Evolutionary conservation across 2,113 vertebrate species (phyloP), one percentile per base, ranked within the genome.

Genomic region (Rhabdornis inornatus): DNA sequence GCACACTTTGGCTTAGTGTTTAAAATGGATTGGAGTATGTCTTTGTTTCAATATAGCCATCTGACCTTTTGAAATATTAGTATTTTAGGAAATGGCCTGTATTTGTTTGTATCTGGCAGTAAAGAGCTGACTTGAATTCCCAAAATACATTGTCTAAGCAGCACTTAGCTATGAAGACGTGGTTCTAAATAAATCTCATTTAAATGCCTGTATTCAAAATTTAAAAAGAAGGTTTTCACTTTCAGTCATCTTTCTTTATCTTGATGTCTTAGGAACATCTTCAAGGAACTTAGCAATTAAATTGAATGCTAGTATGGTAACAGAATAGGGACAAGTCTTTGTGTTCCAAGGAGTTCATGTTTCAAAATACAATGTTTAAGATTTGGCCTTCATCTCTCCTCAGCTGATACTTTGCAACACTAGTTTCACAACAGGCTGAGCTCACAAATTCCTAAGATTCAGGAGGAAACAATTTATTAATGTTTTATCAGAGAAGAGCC

Each of bases 61-160:
- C 74, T 97, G 94, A 96, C 83, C 81, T 95, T 95, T 92, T 59
- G 79, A 91, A 92, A 89, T 88, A 90, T 35, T 83, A 72, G 28
- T 94, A 90, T 96, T 97, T 97, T 95, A 95, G 72, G 94, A 90
- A 83, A 63, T 55, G 57, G 30, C 52, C 69, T 7, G 13, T 70
- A 75, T 82, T 94, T 90, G 33, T 84, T 83, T 3, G 7, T 59
- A 25, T 56, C 40, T 89, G 68, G 83, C 76, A 72, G 57, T 64
- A 64, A 91, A 59, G 61, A 82, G 81, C 83, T 89, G 88, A 44
- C 45, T 95, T 81, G 37, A 76, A 59, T 76, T 93, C 78, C 83
- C 72, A 61, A 89, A 95, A 94, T 93, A 91, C 13, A 22, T 74
- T 13, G 15, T 49, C 86, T 89, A 63, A 89, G 65, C 52, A 60